phyloP scores from a whole-genome alignment of 2,888 invertebrate species.

The Brachypalpus laphriformis region DNA sequence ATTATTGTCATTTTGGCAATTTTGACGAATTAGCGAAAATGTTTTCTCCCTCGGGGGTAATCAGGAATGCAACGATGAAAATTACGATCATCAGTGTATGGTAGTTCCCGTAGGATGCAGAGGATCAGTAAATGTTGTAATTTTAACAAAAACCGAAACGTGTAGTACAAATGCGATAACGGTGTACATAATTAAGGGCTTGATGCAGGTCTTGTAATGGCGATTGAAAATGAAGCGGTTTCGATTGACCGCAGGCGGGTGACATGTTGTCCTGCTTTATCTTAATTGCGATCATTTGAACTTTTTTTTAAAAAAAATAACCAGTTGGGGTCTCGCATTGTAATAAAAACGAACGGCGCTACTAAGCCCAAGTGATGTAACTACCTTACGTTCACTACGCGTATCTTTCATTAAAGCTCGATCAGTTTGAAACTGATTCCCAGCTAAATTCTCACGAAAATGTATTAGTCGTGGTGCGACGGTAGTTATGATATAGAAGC shows the following conservation, averaged over 20 bases:
- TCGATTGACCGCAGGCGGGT: not conserved
- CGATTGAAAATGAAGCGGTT: not conserved
- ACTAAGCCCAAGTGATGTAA: too few species aligned
- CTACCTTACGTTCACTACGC: too few species aligned
- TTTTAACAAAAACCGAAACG: conserved; percentile 16
- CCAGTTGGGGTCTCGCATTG: too few species aligned
- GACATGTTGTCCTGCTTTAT: not conserved
- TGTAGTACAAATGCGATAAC: conserved; percentile 28
- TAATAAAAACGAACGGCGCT: too few species aligned
- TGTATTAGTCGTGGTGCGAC: too few species aligned
- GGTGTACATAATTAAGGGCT: conserved; percentile 30
- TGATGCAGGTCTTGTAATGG: not conserved
- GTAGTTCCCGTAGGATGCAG: conserved; percentile 11
- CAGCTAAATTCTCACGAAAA: too few species aligned
- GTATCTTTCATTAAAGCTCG: too few species aligned
- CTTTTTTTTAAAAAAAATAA: not conserved
- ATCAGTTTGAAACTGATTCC: too few species aligned
- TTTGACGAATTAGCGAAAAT: conserved; percentile 67
- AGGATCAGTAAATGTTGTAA: conserved; percentile 17
- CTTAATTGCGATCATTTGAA: not conserved
- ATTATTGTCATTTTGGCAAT: conserved; percentile 66
- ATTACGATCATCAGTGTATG: conserved; percentile 29
- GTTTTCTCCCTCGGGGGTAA: conserved; percentile 19
- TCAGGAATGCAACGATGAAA: conserved; percentile 18
- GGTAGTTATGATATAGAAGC: too few species aligned